phyloP scores from a whole-genome alignment of 2,113 vertebrate species.

The Poeciliopsis prolifica region DNA sequence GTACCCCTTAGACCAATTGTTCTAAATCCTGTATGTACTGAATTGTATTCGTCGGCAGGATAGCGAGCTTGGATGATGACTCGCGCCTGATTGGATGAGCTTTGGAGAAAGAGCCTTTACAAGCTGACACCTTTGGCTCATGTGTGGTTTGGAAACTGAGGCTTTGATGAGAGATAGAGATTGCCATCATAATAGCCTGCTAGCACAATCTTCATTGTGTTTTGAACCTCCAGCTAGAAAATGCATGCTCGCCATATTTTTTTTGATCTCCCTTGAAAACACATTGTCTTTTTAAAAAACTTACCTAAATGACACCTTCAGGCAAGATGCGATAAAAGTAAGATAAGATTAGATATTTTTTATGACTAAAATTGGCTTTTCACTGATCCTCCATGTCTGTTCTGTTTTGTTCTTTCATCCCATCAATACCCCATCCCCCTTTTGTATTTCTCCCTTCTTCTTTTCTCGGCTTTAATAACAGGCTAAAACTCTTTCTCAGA shows the following conservation, averaged over 20 bases:
- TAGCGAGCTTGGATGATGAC: conserved; percentile 54
- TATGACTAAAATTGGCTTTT: conserved; percentile 36
- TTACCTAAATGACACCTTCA: conserved; percentile 47
- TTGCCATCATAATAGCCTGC: conserved; percentile 58
- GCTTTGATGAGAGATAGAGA: conserved; percentile 59
- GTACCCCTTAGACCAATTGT: conserved; percentile 67
- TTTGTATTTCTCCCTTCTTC: conserved; percentile 12
- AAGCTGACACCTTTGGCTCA: conserved; percentile 76
- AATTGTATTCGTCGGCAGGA: conserved; percentile 49
- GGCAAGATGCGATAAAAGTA: conserved; percentile 49
- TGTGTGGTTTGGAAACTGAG: conserved; percentile 50
- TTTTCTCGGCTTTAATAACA: conserved; percentile 30
- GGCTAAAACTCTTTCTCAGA: conserved; percentile 24
- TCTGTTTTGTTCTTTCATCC: conserved; percentile 33
- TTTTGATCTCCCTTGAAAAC: conserved; percentile 62
- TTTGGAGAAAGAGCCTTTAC: conserved; percentile 56
- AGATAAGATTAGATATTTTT: conserved; percentile 44
- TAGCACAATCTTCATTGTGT: conserved; percentile 27
- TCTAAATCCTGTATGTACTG: conserved; percentile 56
- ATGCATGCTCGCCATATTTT: conserved; percentile 43
- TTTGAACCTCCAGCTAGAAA: conserved; percentile 43
- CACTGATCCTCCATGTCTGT: conserved; percentile 35
- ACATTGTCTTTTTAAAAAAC: conserved; percentile 18
- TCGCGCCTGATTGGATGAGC: conserved; percentile 57
- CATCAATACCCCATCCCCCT: neutral